Percentiles rank a stretch among this genome's conserved stretches.
Conservation (phyloP, 2,797 vertebrate species). For the Lithobates pipiens region DNA sequence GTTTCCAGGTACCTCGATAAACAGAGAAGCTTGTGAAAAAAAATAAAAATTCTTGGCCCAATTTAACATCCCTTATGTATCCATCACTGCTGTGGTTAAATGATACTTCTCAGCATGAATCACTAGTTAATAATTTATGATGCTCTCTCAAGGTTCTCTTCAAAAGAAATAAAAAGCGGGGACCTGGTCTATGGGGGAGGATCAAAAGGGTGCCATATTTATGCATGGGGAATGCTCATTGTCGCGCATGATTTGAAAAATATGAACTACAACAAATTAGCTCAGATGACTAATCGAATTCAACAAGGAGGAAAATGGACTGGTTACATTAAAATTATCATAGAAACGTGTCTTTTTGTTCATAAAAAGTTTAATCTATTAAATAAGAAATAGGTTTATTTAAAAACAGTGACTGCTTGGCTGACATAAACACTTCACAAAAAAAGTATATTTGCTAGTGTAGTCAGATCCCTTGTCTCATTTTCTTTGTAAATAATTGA, state of each 20-base stretch:
- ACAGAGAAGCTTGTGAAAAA: neutral
- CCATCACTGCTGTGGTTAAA: slow-evolving; percentile 68
- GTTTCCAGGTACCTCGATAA: slow-evolving; percentile 1
- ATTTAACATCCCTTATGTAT: slow-evolving; percentile 65
- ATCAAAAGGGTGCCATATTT: neutral
- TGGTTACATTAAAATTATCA: neutral
- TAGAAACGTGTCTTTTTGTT: neutral
- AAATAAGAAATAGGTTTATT: neutral
- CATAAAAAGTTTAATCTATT: neutral
- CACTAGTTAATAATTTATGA: slow-evolving; percentile 65
- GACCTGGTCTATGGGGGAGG: neutral
- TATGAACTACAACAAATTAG: neutral
- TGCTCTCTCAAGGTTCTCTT: slow-evolving; percentile 55
- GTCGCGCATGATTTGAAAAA: neutral
- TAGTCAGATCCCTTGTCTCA: neutral
- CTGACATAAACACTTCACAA: neutral
- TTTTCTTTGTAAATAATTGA: neutral
- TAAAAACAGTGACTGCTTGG: neutral
- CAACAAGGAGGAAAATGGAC: neutral
- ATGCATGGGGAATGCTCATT: neutral
- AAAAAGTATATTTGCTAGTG: neutral
- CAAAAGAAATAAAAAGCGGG: slow-evolving; percentile 34
- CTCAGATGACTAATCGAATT: neutral
- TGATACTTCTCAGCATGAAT: slow-evolving; percentile 65
- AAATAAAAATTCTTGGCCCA: slow-evolving; percentile 31